A percentile compares a stretch with the other conserved stretches of the same genome.
Conservation (phyloP, 2,797 vertebrate genomes). For the Pampus argenteus region DNA sequence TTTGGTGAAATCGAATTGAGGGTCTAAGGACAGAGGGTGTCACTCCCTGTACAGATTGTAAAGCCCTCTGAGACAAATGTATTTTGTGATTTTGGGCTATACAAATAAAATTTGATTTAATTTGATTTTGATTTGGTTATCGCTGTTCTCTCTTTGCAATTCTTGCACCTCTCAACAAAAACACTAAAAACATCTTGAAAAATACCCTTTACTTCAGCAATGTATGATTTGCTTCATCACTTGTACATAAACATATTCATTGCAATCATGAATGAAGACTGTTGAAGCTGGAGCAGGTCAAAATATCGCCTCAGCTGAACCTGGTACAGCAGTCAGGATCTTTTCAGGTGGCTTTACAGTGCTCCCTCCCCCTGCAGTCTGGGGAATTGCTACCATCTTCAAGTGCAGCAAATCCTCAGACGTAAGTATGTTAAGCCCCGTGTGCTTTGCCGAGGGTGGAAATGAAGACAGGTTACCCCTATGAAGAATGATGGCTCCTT, state of each 20-base stretch:
- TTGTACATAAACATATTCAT: not conserved
- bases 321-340: slow-evolving; percentile 15
- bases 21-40: too few species aligned
- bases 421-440: slow-evolving; percentile 78
- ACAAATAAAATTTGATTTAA: too few species aligned
- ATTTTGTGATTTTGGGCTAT: too few species aligned
- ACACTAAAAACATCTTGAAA: not conserved
- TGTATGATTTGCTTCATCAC: not conserved
- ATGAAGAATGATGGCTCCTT: slow-evolving; percentile 79
- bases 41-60: too few species aligned
- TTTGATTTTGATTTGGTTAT: too few species aligned
- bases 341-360: slow-evolving; percentile 30
- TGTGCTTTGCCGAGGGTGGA: slow-evolving; percentile 69
- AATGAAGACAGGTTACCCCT: slow-evolving; percentile 75
- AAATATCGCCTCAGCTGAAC: slow-evolving; percentile 37
- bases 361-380: slow-evolving; percentile 36
- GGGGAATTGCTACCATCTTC: slow-evolving; percentile 68
- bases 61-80: too few species aligned
- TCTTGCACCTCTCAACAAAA: too few species aligned
- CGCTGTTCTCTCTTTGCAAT: too few species aligned
- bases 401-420: slow-evolving; percentile 75
- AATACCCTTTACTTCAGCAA: not conserved
- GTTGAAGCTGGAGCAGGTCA: slow-evolving; percentile 22
- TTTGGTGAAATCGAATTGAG: too few species aligned
- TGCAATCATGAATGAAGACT: not conserved